These are phyloP conservation scores for Drosophila prostipennis DNA, from an alignment of 2,888 invertebrate species.

Conservation along the genomic window DNA sequence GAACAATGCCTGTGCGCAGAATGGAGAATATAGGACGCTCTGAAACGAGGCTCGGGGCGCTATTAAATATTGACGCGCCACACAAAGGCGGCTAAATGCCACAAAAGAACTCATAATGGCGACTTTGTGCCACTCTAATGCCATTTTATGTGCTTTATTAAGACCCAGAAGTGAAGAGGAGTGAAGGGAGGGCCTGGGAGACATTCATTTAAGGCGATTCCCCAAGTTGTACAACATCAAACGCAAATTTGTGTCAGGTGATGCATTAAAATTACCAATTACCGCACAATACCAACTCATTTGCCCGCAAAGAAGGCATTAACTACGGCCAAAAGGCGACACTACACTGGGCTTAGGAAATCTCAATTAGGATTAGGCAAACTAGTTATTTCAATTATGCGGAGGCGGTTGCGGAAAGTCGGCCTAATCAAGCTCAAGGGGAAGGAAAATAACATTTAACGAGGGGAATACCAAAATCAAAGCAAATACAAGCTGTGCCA, in stretches of 20 bases:
- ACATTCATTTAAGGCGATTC: conserved; percentile 37
- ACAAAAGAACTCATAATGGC: conserved; percentile 77
- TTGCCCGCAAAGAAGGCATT: conserved; percentile 31
- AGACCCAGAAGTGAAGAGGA: conserved; percentile 31
- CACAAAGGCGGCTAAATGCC: conserved; percentile 73
- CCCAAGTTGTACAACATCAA: conserved; percentile 57
- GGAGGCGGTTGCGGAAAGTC: conserved; percentile 7
- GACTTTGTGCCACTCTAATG: conserved; percentile 72
- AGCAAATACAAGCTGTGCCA: too few relatives aligned
- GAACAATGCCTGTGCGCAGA: conserved; percentile 38
- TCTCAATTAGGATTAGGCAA: conserved; percentile 40
- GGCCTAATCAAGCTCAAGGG: conserved; percentile 14
- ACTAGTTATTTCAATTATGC: conserved; percentile 36
- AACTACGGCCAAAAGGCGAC: conserved; percentile 3
- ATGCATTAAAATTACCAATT: conserved; percentile 73
- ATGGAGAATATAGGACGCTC: conserved; percentile 21
- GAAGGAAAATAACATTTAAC: too few relatives aligned
- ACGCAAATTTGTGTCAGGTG: conserved; percentile 67
- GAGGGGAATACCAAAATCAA: too few relatives aligned
- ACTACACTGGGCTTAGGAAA: conserved; percentile 17
- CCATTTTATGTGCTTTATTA: conserved; percentile 73
- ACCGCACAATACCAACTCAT: conserved; percentile 54
- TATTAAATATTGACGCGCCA: conserved; percentile 74
- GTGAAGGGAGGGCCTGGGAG: conserved; percentile 6
- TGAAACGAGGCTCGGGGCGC: conserved; percentile 45